These are phyloP conservation scores for Myrmophylax atrothorax DNA, from an alignment of 2,113 vertebrate genomes.

Conservation along the genomic window DNA sequence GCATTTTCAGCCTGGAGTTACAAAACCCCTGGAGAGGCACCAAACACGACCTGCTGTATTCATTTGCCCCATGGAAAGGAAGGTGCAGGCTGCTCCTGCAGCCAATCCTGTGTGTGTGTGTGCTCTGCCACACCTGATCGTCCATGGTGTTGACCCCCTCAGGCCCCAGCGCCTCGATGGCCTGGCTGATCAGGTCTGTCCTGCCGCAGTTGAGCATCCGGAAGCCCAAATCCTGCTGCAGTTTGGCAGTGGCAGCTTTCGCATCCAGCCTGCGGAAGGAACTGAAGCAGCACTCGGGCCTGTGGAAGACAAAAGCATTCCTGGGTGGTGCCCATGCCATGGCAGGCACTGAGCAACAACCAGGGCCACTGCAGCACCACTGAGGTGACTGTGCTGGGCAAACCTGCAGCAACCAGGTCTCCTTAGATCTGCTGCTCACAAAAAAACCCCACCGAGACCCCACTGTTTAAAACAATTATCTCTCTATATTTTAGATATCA, in stretches of 20 bases:
- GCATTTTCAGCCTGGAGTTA: not conserved
- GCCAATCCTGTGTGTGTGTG: not conserved
- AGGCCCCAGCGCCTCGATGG: constrained; percentile 87
- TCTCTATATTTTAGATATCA: not conserved
- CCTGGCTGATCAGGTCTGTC: constrained; percentile 94
- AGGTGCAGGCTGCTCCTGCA: accelerated
- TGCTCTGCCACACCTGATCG: constrained; percentile 84
- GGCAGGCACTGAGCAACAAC: not conserved
- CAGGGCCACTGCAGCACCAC: not conserved
- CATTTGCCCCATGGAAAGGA: not conserved
- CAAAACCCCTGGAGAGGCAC: not conserved
- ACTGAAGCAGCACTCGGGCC: constrained; percentile 94
- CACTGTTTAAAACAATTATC: not conserved
- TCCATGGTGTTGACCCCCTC: constrained; percentile 97
- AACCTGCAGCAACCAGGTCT: not conserved
- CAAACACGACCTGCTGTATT: accelerated
- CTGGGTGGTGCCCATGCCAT: not conserved
- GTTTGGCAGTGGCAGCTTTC: constrained; percentile 90
- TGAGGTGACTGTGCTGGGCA: not conserved
- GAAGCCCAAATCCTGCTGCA: constrained; percentile 95
- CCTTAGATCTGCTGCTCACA: not conserved
- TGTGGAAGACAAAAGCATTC: constrained; percentile 52
- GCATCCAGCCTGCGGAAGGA: constrained; percentile 95
- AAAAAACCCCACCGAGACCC: not conserved
- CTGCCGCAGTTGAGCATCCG: constrained; percentile 97